Evolutionary conservation across 1,140 invertebrate species (phyloP), one percentile per base, ranked within the genome.

Genomic region (Drosophila miranda): DNA sequence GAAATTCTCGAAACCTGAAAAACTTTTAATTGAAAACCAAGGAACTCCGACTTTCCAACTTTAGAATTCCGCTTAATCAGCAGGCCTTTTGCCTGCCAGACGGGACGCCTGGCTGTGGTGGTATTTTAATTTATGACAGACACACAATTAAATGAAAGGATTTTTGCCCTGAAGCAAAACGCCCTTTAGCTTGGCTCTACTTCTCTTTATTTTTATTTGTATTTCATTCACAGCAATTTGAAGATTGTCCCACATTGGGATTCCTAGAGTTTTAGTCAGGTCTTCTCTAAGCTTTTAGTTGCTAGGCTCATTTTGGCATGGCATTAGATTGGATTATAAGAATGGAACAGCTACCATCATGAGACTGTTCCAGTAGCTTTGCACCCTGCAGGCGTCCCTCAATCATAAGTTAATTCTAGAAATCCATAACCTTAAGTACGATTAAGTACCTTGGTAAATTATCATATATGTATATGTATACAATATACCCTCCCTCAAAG

Each of bases 11-110:
- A 56, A 56, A 75, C 72, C 68, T 76, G 67, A 44, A 76, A 77
- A 84, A 84, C 77, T 84, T 84, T 84, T 87, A 84, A 86, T 84
- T 84, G 81, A 75, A 78, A 74, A 81, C 68, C 63, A 75, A 64
- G 49, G 49, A 74, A 49, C 54, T 56, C 30, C 38, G 34, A 38
- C 34, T 38, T 51, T 11, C 48, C 42, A 54, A 61, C 63, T 46
- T 46, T 1, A 6, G 21, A 63, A 75, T 69, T 72, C 60, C 56
- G 45, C 58, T 58, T n/a, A 73, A 76, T 60, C 71, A 71, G 19
- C 19, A 19, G 19, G 19, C 19, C 19, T 19, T 19, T 2, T 2
- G 19, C 2, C 19, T 19, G 19, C 19, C 19, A 19, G 19, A 19
- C 19, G 19, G 19, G 19, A 19, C 19, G 19, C 19, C 19, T 23